Evolutionary conservation across 1,140 invertebrate species (phyloP).

Genomic region (Delia radicum): DNA sequence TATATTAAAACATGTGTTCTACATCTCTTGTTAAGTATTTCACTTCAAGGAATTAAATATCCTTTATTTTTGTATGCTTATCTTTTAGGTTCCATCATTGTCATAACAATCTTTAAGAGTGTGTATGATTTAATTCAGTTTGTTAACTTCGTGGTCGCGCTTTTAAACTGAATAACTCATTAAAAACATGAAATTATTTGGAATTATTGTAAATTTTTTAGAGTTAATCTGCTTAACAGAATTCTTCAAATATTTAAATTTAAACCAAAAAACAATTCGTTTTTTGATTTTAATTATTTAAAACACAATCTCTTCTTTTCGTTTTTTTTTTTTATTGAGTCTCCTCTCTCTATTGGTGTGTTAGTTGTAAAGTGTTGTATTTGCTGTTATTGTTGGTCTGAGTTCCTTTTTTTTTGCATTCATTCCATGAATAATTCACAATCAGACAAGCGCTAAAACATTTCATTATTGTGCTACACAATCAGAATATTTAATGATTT

Average conservation of each 20-base stretch:
- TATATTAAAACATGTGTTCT: too few species aligned
- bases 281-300: background rate
- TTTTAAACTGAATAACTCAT: too few species aligned
- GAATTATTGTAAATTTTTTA: background rate
- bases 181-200: background rate
- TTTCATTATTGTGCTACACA: constrained; percentile 56
- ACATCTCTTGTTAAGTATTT: too few species aligned
- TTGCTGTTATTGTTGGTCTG: background rate
- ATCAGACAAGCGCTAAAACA: constrained; percentile 43
- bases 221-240: background rate
- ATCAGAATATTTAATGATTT: constrained; percentile 57
- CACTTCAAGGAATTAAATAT: too few species aligned
- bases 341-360: background rate
- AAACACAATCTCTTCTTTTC: background rate
- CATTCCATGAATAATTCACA: constrained; percentile 31
- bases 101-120: too few species aligned
- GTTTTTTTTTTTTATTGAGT: background rate
- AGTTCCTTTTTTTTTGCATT: constrained; percentile 10
- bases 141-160: too few species aligned
- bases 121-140: too few species aligned
- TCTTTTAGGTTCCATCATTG: too few species aligned
- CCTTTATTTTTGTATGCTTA: too few species aligned
- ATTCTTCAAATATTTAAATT: background rate
- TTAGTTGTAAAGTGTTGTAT: constrained; percentile 4
- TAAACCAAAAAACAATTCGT: background rate